Conservation (phyloP, 1,140 invertebrate species). For the Drosophila fuyamai region DNA sequence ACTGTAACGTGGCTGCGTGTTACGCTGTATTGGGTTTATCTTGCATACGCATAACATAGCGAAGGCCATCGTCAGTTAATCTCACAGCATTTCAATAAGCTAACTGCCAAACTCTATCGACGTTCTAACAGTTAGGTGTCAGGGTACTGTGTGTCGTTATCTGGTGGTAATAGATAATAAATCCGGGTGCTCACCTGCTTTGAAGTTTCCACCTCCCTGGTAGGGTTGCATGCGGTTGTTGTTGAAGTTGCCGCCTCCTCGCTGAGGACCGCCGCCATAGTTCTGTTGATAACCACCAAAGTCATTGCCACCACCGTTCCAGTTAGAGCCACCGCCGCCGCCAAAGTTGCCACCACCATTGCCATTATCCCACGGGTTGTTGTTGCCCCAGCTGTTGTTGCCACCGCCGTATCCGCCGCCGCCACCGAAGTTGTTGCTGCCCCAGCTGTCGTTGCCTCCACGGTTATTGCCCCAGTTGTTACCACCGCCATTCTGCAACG, state of each 20-base stretch:
- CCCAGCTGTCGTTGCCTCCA: constrained; percentile 87
- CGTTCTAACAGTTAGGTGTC: constrained; percentile 51
- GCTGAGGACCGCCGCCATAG: constrained; percentile 89
- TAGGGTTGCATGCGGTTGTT: constrained; percentile 86
- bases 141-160: constrained; percentile 28
- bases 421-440: constrained; percentile 86
- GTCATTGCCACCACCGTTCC: constrained; percentile 85
- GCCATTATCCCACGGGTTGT: constrained; percentile 85
- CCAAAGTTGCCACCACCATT: constrained; percentile 67
- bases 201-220: constrained; percentile 72
- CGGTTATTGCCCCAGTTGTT: constrained; percentile 90
- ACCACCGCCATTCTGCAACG: constrained; percentile 86
- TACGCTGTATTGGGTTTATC: constrained; percentile 16
- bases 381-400: constrained; percentile 84
- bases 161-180: neutral
- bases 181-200: constrained; percentile 64
- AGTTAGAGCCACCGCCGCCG: constrained; percentile 63
- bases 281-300: constrained; percentile 91
- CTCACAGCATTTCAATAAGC: constrained; percentile 86
- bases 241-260: constrained; percentile 86
- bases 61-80: constrained; percentile 27
- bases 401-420: constrained; percentile 69
- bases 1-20: constrained; percentile 38
- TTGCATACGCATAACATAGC: constrained; percentile 41
- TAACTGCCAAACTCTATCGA: constrained; percentile 48